These are phyloP conservation scores for Antheraea pernyi DNA, from an alignment of 1,140 invertebrate genomes.

Conservation along the genomic window DNA sequence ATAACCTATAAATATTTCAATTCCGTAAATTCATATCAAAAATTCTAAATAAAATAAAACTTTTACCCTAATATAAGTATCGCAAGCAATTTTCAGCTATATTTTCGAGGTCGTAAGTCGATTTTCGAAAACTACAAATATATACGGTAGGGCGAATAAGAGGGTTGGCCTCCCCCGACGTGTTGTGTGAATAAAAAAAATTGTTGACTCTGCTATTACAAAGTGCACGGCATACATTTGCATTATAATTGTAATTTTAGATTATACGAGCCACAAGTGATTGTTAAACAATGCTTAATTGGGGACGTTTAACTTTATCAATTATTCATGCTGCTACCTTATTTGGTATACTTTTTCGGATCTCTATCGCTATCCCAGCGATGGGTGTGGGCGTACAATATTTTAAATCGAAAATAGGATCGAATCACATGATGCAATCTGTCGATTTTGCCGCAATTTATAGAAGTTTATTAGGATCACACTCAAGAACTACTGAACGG, in stretches of 20 bases:
- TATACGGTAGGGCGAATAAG: constrained; percentile 25
- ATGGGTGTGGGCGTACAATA: too few relatives aligned
- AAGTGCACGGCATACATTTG: constrained; percentile 42
- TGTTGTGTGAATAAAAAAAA: constrained; percentile 42
- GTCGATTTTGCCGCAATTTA: too few relatives aligned
- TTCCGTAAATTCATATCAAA: constrained; percentile 49
- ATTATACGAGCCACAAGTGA: constrained; percentile 21
- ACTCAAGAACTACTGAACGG: too few relatives aligned
- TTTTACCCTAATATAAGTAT: not conserved
- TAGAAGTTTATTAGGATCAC: too few relatives aligned
- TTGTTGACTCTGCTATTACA: constrained; percentile 46
- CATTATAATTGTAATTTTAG: constrained; percentile 38
- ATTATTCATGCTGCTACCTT: not conserved
- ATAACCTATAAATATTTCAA: constrained; percentile 40
- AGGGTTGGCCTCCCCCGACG: constrained; percentile 22
- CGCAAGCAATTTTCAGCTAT: constrained; percentile 11
- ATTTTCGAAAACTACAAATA: constrained; percentile 16
- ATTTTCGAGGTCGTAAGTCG: not conserved
- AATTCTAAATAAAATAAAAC: constrained; percentile 39
- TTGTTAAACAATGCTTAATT: constrained; percentile 17
- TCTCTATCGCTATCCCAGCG: not conserved
- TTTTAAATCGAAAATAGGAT: not conserved
- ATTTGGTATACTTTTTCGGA: not conserved
- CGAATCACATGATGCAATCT: too few relatives aligned
- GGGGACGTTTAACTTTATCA: not conserved